Base-by-base conservation (phyloP, 2,888 invertebrate genomes). In the Glaucopsyche alexis region DNA sequence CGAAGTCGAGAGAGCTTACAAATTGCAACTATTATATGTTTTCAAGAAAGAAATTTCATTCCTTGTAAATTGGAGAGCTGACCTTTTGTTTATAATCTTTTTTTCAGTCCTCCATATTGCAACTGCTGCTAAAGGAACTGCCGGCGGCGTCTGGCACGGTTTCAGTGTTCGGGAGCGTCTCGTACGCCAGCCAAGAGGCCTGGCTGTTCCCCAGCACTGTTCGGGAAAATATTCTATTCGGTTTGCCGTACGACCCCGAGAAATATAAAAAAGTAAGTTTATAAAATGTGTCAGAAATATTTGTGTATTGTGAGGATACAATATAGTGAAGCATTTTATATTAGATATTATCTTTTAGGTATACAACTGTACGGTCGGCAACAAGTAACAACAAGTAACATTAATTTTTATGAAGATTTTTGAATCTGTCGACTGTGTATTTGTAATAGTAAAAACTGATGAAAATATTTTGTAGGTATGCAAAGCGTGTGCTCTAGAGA, bases 201-300 rank as follows among this genome's bases (percentile, higher is more conserved):
- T 98, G 98, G 98, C 94, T 96, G 0, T 96, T 96, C 83, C 95
- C 95, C 0, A 94, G 95, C 16, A 95, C 96, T 1, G 94, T 98
- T 1, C 91, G 96, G 71, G 97, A 97, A 82, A 98, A 98, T 87
- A 97, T 98, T 80, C 85, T 96, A n/a, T 98, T 98, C 85, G 98
- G 98, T 0, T 88, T 94, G 77, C 89, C 94, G 0, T 96, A 92
- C 82, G 94, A 95, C 76, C 90, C 94, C 70, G 91, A 91, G 74
- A 93, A 94, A 81, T 96, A 95, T 79, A 90, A 86, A 79, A 83
- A 77, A 83, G 91, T 91, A 84, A 74, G 85, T 83, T 80, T 45
- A 3, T 60, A 19, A 60, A 60, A 60, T 19, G 29, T 29, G 5
- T 50, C 11, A 11, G 9, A 11, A 47, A 47, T 13, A 11, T 11